Conservation (phyloP, 2,797 vertebrate species). For the Loris lydekkerianus region DNA sequence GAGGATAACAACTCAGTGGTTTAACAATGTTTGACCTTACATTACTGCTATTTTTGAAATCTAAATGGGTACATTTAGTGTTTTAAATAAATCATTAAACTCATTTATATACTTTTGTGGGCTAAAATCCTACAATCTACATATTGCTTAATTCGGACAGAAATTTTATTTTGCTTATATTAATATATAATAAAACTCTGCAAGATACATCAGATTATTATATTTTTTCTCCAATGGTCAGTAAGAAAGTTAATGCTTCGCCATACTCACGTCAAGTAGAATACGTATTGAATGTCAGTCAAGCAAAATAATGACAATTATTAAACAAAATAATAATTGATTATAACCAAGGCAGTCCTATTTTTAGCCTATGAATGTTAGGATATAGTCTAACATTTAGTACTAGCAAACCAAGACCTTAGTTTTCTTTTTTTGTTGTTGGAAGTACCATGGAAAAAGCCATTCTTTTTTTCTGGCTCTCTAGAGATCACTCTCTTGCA, state of each 20-base stretch:
- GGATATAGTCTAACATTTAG: constrained; percentile 45
- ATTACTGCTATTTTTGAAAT: constrained; percentile 39
- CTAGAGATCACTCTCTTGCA: neutral
- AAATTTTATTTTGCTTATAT: neutral
- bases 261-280: constrained; percentile 39
- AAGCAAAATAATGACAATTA: constrained; percentile 76
- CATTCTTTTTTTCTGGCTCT: neutral
- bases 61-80: neutral
- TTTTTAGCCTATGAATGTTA: constrained; percentile 52
- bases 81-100: constrained; percentile 7
- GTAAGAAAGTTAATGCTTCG: constrained; percentile 57
- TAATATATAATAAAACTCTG: neutral
- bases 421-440: constrained; percentile 30
- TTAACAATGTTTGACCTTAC: neutral
- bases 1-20: neutral
- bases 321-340: constrained; percentile 63
- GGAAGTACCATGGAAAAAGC: neutral
- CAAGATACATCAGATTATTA: constrained; percentile 46
- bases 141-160: neutral
- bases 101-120: neutral
- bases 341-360: neutral
- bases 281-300: constrained; percentile 59
- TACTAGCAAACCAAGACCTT: neutral
- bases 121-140: neutral
- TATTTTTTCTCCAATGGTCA: constrained; percentile 66